Percentiles rank a stretch among this genome's conserved stretches.
phyloP scores from a whole-genome alignment of 2,888 invertebrate genomes.

The Protophormia terraenovae region DNA sequence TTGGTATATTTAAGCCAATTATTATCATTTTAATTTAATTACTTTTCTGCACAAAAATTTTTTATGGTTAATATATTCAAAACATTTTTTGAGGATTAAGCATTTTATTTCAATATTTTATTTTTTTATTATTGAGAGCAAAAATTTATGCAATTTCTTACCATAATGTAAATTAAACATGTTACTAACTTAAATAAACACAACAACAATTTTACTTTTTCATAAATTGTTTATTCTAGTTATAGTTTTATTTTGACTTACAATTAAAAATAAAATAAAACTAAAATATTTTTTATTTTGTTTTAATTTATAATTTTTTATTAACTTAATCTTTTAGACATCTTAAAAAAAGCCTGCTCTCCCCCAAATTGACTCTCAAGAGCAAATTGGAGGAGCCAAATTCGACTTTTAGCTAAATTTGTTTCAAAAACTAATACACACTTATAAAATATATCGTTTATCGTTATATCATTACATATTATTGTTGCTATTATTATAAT shows the following conservation, averaged over 20 bases:
- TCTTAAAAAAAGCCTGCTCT: slow-evolving; percentile 72
- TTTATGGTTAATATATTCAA: no score
- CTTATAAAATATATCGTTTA: slow-evolving; percentile 49
- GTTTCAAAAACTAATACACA: slow-evolving; percentile 59
- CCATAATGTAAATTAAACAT: no score
- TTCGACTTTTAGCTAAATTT: slow-evolving; percentile 72
- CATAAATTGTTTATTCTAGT: slow-evolving; percentile 61
- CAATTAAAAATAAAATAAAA: slow-evolving; percentile 41
- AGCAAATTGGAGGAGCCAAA: slow-evolving; percentile 70
- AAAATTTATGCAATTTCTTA: no score
- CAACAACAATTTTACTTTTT: slow-evolving; percentile 10
- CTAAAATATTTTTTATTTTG: slow-evolving; percentile 44
- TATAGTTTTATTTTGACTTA: slow-evolving; percentile 61
- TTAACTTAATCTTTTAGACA: slow-evolving; percentile 56
- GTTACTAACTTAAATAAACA: no score
- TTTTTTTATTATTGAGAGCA: no score
- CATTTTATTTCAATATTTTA: no score
- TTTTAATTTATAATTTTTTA: no score
- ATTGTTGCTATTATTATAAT: not conserved
- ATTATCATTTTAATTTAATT: no score
- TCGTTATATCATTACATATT: slow-evolving; percentile 23
- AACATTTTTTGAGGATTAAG: no score
- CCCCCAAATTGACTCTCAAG: slow-evolving; percentile 53
- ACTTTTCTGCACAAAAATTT: no score
- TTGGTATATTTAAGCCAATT: no score